Percentiles rank a stretch among this genome's conserved stretches.
These are phyloP conservation scores for Muscicapa adusta DNA, from an alignment of 2,113 vertebrate genomes.

Conservation along the genomic window DNA sequence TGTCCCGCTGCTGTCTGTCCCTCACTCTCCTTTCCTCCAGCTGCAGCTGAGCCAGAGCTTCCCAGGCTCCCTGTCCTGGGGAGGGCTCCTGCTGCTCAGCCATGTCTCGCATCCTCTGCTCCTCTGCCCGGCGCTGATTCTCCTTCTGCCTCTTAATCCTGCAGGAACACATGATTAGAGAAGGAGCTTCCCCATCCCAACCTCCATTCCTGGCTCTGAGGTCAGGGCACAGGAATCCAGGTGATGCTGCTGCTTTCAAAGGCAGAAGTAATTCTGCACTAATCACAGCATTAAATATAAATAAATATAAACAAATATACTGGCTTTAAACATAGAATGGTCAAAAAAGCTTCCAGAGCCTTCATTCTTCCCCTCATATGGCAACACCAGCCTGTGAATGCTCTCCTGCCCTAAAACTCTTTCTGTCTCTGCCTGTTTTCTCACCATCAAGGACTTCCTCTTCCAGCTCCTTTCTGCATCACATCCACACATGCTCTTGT, in stretches of 20 bases:
- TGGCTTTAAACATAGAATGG: neutral
- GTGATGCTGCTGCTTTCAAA: neutral
- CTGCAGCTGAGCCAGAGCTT: conserved; percentile 69
- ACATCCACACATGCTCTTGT: rapidly evolving
- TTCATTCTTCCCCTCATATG: neutral
- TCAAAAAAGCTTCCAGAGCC: rapidly evolving
- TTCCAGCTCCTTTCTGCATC: neutral
- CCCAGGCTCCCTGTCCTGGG: conserved; percentile 59
- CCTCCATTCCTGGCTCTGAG: neutral
- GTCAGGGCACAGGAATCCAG: neutral
- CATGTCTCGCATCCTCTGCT: conserved; percentile 64
- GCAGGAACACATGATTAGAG: neutral
- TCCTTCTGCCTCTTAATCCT: conserved; percentile 90
- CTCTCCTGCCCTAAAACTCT: neutral
- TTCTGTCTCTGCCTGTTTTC: neutral
- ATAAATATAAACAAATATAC: neutral
- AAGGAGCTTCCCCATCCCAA: neutral
- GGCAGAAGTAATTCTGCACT: neutral
- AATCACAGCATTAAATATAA: neutral
- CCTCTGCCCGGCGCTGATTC: conserved; percentile 72
- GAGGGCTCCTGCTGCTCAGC: neutral
- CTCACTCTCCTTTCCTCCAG: conserved; percentile 70
- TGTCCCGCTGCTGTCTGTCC: conserved; percentile 64
- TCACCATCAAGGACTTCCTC: neutral
- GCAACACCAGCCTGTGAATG: neutral